Evolutionary conservation across 2,888 invertebrate species (phyloP).

Genomic region (Elegia similella): DNA sequence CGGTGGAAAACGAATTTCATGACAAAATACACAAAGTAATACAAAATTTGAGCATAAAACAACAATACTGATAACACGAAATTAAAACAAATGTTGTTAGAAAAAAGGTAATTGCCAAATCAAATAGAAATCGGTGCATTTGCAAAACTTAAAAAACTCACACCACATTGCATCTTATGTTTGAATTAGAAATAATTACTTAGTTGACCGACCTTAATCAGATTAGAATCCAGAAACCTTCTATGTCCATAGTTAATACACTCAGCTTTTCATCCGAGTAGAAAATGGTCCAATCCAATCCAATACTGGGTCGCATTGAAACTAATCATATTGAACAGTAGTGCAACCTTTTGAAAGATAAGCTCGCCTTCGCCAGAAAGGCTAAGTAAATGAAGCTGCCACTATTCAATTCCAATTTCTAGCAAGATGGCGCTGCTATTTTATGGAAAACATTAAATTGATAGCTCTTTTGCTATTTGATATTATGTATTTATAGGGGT

Average conservation of each 20-base stretch:
- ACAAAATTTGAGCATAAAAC: no score
- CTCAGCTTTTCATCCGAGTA: not conserved
- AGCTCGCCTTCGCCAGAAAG: slow-evolving; percentile 5
- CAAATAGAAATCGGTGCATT: no score
- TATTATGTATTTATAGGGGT: not conserved
- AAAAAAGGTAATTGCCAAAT: not conserved
- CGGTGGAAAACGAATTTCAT: no score
- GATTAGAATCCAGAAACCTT: not conserved
- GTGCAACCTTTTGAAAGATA: slow-evolving; percentile 1
- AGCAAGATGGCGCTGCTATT: not conserved
- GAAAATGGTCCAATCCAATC: not conserved
- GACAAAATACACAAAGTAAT: no score
- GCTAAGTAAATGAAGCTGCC: slow-evolving; percentile 8
- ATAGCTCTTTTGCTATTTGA: not conserved
- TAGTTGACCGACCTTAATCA: not conserved
- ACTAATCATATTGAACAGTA: slow-evolving; percentile 7
- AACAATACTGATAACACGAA: no score
- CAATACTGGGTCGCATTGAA: slow-evolving; percentile 2
- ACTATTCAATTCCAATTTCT: slow-evolving; percentile 4
- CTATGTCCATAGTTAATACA: not conserved
- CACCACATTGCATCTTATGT: no score
- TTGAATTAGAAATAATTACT: not conserved
- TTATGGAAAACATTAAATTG: not conserved
- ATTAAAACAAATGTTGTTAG: no score
- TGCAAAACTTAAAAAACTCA: no score